A percentile compares a stretch with the other conserved stretches of the same genome.
phyloP scores from a whole-genome alignment of 2,797 vertebrate genomes.

The Xiphophorus birchmanni region DNA sequence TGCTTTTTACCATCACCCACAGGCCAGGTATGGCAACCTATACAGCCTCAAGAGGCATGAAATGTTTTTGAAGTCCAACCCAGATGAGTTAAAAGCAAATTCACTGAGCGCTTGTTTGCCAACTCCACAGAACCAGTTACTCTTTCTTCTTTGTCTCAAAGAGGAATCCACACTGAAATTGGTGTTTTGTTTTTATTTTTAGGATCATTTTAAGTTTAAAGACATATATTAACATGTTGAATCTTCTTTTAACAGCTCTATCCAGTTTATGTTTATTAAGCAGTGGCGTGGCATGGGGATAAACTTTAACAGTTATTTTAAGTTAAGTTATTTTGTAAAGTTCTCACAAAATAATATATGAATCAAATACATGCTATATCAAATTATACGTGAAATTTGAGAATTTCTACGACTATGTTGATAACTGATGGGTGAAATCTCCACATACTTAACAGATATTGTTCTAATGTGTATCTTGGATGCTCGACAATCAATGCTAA shows the following conservation, averaged over 20 bases:
- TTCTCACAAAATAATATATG: neutral
- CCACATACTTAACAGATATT: neutral
- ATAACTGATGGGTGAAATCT: neutral
- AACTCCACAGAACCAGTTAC: neutral
- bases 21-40: conserved; percentile 8
- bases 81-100: conserved; percentile 2
- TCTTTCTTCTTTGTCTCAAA: conserved; percentile 11
- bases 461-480: neutral
- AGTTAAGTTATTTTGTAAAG: neutral
- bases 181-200: neutral
- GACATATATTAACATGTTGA: neutral
- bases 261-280: neutral
- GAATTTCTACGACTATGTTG: too few relatives aligned
- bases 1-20: conserved; percentile 15
- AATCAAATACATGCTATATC: neutral
- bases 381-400: too few relatives aligned
- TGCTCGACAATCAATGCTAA: neutral
- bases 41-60: conserved; percentile 11
- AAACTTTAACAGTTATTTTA: neutral
- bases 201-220: neutral
- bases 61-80: conserved; percentile 20
- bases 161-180: neutral
- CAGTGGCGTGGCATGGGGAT: neutral
- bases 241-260: neutral
- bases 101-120: neutral